phyloP scores from a whole-genome alignment of 2,888 invertebrate genomes.

The Cecidostiba fungosa region DNA sequence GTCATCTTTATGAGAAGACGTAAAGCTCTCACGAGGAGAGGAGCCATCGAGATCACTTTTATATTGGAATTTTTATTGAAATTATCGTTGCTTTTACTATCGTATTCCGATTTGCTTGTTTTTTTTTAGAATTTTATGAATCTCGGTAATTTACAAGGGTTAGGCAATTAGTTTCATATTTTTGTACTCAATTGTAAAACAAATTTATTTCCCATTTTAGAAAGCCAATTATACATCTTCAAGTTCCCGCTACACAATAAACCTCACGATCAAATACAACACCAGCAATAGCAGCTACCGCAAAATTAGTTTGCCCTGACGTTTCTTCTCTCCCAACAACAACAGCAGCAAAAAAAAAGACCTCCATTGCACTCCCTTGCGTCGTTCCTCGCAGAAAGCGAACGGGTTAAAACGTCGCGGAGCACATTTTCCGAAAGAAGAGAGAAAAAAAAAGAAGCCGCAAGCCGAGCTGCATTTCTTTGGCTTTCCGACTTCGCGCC shows the following conservation, averaged over 20 bases:
- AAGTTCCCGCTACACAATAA: too few species aligned
- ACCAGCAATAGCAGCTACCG: background rate
- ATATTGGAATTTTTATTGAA: constrained; percentile 3
- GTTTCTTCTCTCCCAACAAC: background rate
- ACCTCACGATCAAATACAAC: background rate
- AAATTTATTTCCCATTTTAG: too few species aligned
- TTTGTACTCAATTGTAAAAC: too few species aligned
- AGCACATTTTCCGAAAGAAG: background rate
- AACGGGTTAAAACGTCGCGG: background rate
- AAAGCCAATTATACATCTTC: too few species aligned
- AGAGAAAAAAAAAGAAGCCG: background rate
- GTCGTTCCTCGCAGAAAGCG: background rate
- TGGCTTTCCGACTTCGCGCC: background rate
- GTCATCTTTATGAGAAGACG: background rate
- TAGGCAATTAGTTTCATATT: too few species aligned
- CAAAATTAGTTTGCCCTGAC: background rate
- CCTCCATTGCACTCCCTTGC: background rate
- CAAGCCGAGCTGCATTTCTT: background rate
- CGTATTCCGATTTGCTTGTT: too few species aligned
- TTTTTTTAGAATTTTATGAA: too few species aligned
- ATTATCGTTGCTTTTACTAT: background rate
- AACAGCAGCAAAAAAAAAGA: background rate
- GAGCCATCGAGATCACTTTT: background rate
- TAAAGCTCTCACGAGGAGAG: background rate
- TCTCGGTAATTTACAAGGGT: too few species aligned